These are phyloP conservation scores for Malacoraja senta DNA, from an alignment of 2,797 vertebrate species.

Conservation along the genomic window DNA sequence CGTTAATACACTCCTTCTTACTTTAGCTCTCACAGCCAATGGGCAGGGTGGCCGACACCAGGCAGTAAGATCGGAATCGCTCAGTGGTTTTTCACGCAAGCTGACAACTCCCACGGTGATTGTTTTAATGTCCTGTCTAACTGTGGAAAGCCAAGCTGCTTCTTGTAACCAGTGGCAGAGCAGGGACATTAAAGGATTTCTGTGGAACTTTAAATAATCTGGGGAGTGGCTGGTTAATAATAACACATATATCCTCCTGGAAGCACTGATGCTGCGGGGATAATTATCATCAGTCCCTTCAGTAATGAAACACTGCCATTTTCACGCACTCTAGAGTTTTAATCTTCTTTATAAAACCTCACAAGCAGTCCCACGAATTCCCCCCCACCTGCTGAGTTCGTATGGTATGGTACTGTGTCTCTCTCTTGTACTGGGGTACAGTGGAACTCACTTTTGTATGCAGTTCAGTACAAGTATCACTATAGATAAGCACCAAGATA, in stretches of 20 bases:
- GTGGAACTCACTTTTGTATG: too few species aligned
- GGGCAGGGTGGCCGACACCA: not conserved
- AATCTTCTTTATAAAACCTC: not conserved
- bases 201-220: too few species aligned
- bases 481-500: too few species aligned
- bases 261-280: not conserved
- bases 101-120: not conserved
- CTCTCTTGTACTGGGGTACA: too few species aligned
- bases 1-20: not conserved
- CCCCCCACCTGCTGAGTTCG: too few species aligned
- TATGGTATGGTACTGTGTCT: too few species aligned
- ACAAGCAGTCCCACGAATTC: too few species aligned
- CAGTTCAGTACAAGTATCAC: too few species aligned
- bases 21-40: not conserved
- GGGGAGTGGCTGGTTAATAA: not conserved
- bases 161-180: not conserved
- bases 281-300: not conserved
- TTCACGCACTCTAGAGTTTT: not conserved
- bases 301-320: not conserved
- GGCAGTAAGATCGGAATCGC: not conserved
- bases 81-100: too few species aligned
- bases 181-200: not conserved
- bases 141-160: not conserved
- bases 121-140: not conserved
- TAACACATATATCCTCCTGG: not conserved